A percentile compares a stretch with the other conserved stretches of the same genome.
phyloP scores from a whole-genome alignment of 2,888 invertebrate species.

The Chamaedrilus cognettii region DNA sequence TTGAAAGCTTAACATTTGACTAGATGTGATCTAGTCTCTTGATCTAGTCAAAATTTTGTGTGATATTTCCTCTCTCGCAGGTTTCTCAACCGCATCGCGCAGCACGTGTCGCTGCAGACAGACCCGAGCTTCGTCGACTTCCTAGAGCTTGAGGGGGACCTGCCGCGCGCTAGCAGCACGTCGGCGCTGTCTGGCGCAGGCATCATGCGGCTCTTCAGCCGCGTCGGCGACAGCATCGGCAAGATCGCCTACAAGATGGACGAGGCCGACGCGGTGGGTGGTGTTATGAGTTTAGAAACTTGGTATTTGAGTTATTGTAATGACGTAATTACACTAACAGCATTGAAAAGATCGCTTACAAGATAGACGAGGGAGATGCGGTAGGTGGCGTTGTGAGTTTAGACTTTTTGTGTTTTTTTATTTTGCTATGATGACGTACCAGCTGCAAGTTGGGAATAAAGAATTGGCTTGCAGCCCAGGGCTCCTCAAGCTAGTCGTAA shows the following conservation, averaged over 20 bases:
- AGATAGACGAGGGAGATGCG: conserved; percentile 98
- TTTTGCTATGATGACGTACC: too few relatives aligned
- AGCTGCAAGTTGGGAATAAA: too few relatives aligned
- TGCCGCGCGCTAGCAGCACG: conserved; percentile 94
- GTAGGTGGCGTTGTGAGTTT: too few relatives aligned
- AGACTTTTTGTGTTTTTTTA: too few relatives aligned
- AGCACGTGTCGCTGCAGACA: conserved; percentile 60
- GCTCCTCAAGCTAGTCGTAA: too few relatives aligned
- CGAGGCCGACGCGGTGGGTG: conserved; percentile 86
- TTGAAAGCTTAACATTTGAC: too few relatives aligned
- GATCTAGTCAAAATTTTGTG: too few relatives aligned
- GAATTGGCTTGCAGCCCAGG: too few relatives aligned
- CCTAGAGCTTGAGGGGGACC: conserved; percentile 86
- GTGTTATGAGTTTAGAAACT: background rate
- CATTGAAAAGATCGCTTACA: conserved; percentile 96
- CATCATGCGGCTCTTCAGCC: conserved; percentile 90
- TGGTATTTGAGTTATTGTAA: too few relatives aligned
- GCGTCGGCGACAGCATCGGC: conserved; percentile 95
- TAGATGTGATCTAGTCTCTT: background rate
- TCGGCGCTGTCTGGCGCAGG: conserved; percentile 95
- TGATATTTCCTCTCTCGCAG: conserved; percentile 38
- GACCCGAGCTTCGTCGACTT: conserved; percentile 98
- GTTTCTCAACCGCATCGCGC: conserved; percentile 54
- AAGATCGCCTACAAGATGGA: conserved; percentile 99
- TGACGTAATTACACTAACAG: too few relatives aligned